Percentiles rank a stretch among this genome's conserved stretches.
These are phyloP conservation scores for Procapra przewalskii DNA, from an alignment of 2,113 vertebrate species.

Conservation along the genomic window DNA sequence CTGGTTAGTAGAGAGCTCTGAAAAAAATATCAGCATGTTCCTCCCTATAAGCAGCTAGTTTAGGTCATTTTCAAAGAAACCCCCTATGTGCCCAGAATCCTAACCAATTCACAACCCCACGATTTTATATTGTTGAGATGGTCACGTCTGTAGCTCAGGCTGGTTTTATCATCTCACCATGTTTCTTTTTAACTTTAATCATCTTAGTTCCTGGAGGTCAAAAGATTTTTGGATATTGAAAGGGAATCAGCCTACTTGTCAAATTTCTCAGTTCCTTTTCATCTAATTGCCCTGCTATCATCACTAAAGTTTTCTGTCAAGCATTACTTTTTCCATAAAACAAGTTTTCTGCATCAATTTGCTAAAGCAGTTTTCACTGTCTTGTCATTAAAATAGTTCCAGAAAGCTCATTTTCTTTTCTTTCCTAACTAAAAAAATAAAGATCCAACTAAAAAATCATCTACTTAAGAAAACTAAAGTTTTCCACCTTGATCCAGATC, in stretches of 20 bases:
- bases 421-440: background rate
- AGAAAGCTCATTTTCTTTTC: background rate
- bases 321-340: background rate
- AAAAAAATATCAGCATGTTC: conserved; percentile 24
- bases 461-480: background rate
- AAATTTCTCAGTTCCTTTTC: conserved; percentile 30
- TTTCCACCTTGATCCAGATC: background rate
- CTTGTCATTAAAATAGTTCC: background rate
- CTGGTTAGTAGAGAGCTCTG: conserved; percentile 46
- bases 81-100: background rate
- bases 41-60: conserved; percentile 6
- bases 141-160: conserved; percentile 34
- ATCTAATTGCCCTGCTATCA: conserved; percentile 50
- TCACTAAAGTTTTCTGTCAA: background rate
- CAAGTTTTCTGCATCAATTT: conserved; percentile 1
- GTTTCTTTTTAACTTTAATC: conserved; percentile 68
- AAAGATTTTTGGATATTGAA: conserved; percentile 66
- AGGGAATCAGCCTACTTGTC: conserved; percentile 34
- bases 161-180: conserved; percentile 49
- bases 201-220: conserved; percentile 52
- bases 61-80: conserved; percentile 63
- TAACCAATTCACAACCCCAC: conserved; percentile 44
- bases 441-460: background rate
- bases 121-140: conserved; percentile 45
- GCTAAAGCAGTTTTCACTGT: background rate